Conservation (phyloP, 2,888 invertebrate species). For the Willowsia nigromaculata region DNA sequence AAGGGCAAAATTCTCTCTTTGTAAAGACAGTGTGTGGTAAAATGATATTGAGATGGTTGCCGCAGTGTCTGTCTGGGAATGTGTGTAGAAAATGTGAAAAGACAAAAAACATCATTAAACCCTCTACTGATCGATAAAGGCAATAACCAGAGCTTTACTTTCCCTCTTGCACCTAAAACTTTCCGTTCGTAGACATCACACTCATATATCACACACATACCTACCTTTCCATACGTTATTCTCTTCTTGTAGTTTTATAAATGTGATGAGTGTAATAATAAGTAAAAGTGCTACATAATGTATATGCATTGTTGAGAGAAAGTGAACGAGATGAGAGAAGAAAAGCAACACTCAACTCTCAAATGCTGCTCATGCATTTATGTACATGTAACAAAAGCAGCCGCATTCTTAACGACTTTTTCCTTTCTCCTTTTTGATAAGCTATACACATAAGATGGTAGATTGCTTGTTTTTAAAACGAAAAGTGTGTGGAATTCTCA, state of each 20-base stretch:
- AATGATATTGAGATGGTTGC: background rate
- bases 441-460: background rate
- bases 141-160: constrained; percentile 46
- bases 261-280: constrained; percentile 25
- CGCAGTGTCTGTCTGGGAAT: background rate
- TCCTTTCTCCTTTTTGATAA: background rate
- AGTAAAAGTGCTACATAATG: constrained; percentile 5
- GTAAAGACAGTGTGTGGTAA: background rate
- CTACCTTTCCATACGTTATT: background rate
- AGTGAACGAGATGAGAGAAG: background rate
- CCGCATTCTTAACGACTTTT: constrained; percentile 15
- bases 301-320: constrained; percentile 2
- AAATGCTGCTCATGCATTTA: background rate
- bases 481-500: constrained; percentile 10
- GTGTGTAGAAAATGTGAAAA: constrained; percentile 24
- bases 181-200: too few relatives aligned
- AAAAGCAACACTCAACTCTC: constrained; percentile 30
- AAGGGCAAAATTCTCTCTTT: background rate
- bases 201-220: background rate
- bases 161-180: constrained; percentile 1
- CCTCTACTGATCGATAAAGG: constrained; percentile 57
- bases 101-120: constrained; percentile 70
- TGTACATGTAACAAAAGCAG: background rate
- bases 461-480: background rate
- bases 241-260: background rate